Base-by-base conservation (phyloP, 2,113 vertebrate genomes). In the Oxyura jamaicensis region DNA sequence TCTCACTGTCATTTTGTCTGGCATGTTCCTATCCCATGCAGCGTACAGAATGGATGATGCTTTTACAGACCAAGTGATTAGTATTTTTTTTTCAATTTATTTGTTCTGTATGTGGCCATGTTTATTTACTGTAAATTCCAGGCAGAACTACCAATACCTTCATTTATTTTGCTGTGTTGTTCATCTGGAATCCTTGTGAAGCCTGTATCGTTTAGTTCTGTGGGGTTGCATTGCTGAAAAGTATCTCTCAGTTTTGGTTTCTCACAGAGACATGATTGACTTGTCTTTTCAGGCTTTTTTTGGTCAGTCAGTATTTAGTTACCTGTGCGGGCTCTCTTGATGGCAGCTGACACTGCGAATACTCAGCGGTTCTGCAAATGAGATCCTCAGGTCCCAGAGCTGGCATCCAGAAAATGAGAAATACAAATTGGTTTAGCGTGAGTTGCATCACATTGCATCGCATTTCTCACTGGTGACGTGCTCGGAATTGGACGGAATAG, bases 191-290 rank as follows among this genome's bases (percentile, higher is more conserved):
- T 6, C 19, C 8, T 88, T 67, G 33, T 29, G 82, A 69, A 74
- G 44, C 25, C 22, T 63, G 21, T 33, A 16, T 8, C 15, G 20
- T 14, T 86, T 79, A 28, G n/a, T 63, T 86, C 65, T 15, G 10
- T 33, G 67, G 63, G 3, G 11, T 1, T 58, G 11, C 22, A 8
- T 7, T 62, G 4, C 5, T 85, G 16, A 91, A 69, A 91, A 68
- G 14, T 59, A 62, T 23, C 7, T 88, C 28, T 75, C 6, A 16
- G 23, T 69, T 92, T 91, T 83, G 35, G 1, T 85, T 89, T 83
- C 25, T 8, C 1, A 3, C 6, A 42, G n/a, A 42, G 44, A 69
- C 4, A 50, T 8, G 28, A 36, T 8, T 0, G 9, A 6, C 44
- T 67, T 67, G 1, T 39, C 4, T 50, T 71, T 83, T 67, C 15